Evolutionary conservation across 2,888 invertebrate species (phyloP), one percentile per base, ranked within the genome.

Genomic region (Agrotis ipsilon): DNA sequence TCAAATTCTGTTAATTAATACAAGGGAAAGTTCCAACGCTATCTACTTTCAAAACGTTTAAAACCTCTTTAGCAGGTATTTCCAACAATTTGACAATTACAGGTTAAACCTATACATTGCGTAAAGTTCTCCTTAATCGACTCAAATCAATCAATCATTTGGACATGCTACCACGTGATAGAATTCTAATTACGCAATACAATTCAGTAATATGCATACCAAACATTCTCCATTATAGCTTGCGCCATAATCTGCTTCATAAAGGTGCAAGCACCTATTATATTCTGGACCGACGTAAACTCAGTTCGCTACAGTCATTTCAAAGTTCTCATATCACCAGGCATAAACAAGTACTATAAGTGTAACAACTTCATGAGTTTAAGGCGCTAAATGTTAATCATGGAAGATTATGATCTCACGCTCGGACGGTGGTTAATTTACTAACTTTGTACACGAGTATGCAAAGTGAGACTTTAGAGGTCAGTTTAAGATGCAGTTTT

Each of bases 401-500:
- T 60, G 60, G 71, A 69, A 73, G 80, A 81, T 82, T 80, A 81
- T 65, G 73, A 77, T 77, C 81, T 71, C 45, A 57, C 64, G 63
- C 72, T 65, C 54, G 72, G 75, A 60, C 73, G 68, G 57, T 68
- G 66, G 67, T 72, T 81, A 81, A 83, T 78, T 81, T 79, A 78
- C 70, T 78, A 79, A 82, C 61, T 82, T 82, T 69, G 70, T 74
- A 74, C 72, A 72, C 69, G 69, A 81, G 63, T 72, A 83, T 81
- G 81, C 67, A 81, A 81, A 83, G 65, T 73, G 62, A 59, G 59
- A 57, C 72, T 80, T 66, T 72, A 80, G 78, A 75, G 84, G 82
- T 78, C 84, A 84, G 68, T 46, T 58, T 0, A 24, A 90, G 88
- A 92, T 94, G 92, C 93, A 93, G 89, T 92, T 93, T 92, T 92